These are phyloP conservation scores for Enoplolaimus lenunculus DNA, from an alignment of 2,888 invertebrate genomes.

Conservation along the genomic window DNA sequence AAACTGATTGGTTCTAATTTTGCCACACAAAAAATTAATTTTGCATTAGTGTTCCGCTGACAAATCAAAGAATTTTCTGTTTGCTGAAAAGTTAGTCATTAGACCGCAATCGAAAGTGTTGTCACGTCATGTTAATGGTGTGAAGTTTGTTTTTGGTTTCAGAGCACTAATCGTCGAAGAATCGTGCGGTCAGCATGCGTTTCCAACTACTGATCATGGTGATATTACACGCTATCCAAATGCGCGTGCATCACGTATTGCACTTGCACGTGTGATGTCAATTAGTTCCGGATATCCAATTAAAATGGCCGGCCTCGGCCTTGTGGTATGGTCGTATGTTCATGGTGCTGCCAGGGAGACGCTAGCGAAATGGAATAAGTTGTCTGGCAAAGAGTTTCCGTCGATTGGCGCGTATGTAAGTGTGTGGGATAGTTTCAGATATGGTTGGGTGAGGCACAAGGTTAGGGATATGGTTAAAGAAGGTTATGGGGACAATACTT, in stretches of 20 bases:
- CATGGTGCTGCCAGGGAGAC: not conserved
- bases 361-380: not conserved
- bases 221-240: not conserved
- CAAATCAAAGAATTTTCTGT: too few species aligned
- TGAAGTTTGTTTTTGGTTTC: too few species aligned
- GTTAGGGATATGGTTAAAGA: too few species aligned
- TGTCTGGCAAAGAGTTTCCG: not conserved
- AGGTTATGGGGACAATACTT: not conserved
- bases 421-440: too few species aligned
- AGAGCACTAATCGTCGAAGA: not conserved
- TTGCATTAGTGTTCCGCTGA: too few species aligned
- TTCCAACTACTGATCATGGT: not conserved
- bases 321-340: slow-evolving; percentile 12
- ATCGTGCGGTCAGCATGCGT: not conserved
- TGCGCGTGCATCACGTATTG: not conserved
- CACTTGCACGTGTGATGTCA: slow-evolving; percentile 7
- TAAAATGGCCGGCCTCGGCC: slow-evolving; percentile 8
- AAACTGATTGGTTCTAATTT: too few species aligned
- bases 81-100: too few species aligned
- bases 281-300: slow-evolving; percentile 11
- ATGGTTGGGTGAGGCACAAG: too few species aligned
- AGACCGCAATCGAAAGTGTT: too few species aligned
- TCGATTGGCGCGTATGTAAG: not conserved
- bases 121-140: too few species aligned
- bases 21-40: too few species aligned